Conservation (phyloP, 23 tunicate genomes). For the Phallusia fumigata region DNA sequence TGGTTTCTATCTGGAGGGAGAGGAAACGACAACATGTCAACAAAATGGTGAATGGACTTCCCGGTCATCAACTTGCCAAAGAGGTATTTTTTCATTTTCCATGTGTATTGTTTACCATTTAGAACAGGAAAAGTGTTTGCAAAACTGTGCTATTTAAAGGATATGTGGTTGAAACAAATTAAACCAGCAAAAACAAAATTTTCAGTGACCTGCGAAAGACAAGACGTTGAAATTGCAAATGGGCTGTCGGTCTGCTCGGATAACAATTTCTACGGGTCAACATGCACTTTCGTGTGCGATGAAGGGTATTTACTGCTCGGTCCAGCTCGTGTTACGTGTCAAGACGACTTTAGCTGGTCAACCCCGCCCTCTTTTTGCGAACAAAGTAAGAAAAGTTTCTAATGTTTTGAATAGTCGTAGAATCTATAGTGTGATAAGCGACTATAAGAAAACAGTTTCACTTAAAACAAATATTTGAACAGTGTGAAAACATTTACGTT, state of each 20-base stretch:
- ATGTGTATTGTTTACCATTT: no score
- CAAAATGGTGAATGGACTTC: constrained; percentile 35
- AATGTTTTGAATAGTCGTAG: no score
- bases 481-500: no score
- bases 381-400: constrained; percentile 18
- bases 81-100: not conserved
- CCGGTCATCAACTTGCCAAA: not conserved
- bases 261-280: constrained; percentile 20
- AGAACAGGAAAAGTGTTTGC: no score
- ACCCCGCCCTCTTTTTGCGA: constrained; percentile 12
- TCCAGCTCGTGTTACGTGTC: constrained; percentile 5
- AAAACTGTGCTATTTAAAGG: no score
- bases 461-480: no score
- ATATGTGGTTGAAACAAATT: no score
- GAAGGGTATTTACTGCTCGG: constrained; percentile 11
- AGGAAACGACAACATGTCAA: constrained; percentile 30
- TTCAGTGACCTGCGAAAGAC: constrained; percentile 16
- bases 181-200: no score
- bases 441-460: no score
- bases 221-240: constrained; percentile 8
- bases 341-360: constrained; percentile 17
- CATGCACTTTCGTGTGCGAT: constrained; percentile 25
- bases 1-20: constrained; percentile 33
- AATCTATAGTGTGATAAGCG: no score
- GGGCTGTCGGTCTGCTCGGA: constrained; percentile 23